Conservation (phyloP, 2,113 vertebrate species). For the Toxotes chatareus region DNA sequence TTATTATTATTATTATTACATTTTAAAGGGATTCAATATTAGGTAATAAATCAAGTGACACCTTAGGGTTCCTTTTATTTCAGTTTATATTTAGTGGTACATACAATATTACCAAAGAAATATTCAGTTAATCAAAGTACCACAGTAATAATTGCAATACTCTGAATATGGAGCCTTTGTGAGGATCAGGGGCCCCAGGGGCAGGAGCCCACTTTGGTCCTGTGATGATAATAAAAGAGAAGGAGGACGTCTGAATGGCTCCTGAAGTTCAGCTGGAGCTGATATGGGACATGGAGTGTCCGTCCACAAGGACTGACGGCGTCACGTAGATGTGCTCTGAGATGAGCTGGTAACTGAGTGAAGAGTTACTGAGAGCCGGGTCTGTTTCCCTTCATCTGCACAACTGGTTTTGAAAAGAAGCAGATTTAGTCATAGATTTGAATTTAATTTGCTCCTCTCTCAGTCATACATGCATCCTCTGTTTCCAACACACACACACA, state of each 20-base stretch:
- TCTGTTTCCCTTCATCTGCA: neutral
- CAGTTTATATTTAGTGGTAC: neutral
- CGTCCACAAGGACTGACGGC: no score
- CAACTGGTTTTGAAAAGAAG: neutral
- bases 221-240: neutral
- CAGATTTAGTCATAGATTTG: neutral
- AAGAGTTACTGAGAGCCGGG: neutral
- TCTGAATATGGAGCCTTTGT: neutral
- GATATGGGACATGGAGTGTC: neutral
- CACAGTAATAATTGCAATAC: neutral
- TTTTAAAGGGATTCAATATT: neutral
- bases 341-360: no score
- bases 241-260: neutral
- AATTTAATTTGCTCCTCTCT: neutral
- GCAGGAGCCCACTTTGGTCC: no score
- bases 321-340: neutral
- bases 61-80: neutral
- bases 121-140: neutral
- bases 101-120: neutral
- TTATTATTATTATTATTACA: neutral
- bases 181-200: no score
- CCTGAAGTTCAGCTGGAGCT: neutral
- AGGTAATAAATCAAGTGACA: neutral
- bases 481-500: slow-evolving; percentile 13
- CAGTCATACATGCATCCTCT: neutral